Percentiles rank a stretch among this genome's conserved stretches.
These are phyloP conservation scores for Saccostrea glomerata DNA, from an alignment of 1,140 invertebrate genomes.

Conservation along the genomic window DNA sequence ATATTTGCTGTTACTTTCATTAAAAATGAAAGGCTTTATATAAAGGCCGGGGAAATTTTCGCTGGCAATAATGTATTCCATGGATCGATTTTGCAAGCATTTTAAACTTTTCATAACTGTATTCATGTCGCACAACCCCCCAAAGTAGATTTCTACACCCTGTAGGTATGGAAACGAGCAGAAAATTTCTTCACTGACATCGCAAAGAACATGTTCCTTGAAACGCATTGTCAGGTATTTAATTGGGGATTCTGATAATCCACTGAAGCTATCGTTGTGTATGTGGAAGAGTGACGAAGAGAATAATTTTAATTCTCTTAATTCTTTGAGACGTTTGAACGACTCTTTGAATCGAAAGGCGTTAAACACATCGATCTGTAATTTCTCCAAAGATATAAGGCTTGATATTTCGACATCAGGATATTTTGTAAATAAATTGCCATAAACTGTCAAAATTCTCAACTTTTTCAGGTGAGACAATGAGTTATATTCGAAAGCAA, in stretches of 20 bases:
- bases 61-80: background rate
- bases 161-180: background rate
- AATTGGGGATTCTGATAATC: background rate
- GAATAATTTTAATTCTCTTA: background rate
- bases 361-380: background rate
- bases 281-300: background rate
- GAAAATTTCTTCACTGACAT: background rate
- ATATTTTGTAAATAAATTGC: background rate
- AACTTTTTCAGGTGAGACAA: background rate
- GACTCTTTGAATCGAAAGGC: background rate
- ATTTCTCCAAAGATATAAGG: background rate
- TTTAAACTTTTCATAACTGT: background rate
- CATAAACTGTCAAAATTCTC: background rate
- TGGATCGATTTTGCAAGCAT: background rate
- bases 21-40: background rate
- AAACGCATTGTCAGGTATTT: background rate
- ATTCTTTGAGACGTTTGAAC: background rate
- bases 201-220: background rate
- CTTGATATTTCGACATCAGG: background rate
- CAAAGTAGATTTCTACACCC: background rate
- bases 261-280: background rate
- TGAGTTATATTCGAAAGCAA: background rate
- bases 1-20: background rate
- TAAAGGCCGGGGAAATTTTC: background rate
- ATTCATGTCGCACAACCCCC: background rate